Base-by-base conservation (phyloP, 1,140 invertebrate genomes). In the Trichomalopsis sarcophagae region DNA sequence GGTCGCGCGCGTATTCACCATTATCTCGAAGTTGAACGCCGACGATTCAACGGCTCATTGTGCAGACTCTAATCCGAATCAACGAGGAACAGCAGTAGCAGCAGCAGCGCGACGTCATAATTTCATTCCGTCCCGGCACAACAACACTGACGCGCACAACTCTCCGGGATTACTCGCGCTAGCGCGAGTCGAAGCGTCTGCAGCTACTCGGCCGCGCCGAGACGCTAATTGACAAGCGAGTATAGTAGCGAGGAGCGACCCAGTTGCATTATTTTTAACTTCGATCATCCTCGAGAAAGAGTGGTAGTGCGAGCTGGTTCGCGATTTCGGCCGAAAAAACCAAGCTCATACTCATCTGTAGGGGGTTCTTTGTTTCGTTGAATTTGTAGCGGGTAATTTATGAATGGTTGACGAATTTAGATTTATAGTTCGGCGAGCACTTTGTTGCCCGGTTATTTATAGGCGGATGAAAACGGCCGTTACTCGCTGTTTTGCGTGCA, bases 191-290 rank as follows among this genome's bases (percentile, higher is more conserved):
- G 78, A 36, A 80, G 21, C 55, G 30, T 14, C 40, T 71, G 68
- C 23, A 71, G 68, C 40, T 44, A 71, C 23, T 27, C 68, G 68
- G 30, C 27, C 23, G 55, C 0, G 40, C 10, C 76, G 13, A 36
- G 36, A 68, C 23, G 33, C 76, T 84, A 84, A 84, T 84, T 79
- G 66, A 84, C 75, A 17, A 77, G 23, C 76, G 27, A 47, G 36
- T 40, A 33, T 13, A 47, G 36, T 23, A 21, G 27, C 74, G 82
- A 69, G 62, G 76, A 69, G 27, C 68, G 68, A 84, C 82, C 82
- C 66, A 84, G 82, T 84, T 84, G 76, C 82, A 84, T 84, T 84
- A 84, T 84, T 78, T 84, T 84, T 84, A 79, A 79, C 82, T 78
- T 79, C 47, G 75, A 55, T 82, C 81, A 78, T 77, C 40, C 62